Base-by-base conservation (phyloP, 2,888 invertebrate species). In the Sesamia inferens region DNA sequence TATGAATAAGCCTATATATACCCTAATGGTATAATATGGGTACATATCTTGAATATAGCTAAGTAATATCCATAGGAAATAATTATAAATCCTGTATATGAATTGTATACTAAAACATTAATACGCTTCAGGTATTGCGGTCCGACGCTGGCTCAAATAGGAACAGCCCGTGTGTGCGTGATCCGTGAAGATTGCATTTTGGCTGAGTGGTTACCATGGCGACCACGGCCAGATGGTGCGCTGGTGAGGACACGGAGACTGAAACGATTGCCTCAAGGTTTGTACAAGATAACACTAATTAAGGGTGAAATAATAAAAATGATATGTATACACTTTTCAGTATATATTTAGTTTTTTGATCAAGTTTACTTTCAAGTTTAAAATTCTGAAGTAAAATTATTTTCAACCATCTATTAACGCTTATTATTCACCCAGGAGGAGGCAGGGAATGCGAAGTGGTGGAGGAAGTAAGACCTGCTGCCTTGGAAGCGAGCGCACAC, bases 141-240 rank as follows among this genome's bases (percentile, higher is more conserved):
- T 3, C 71, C 90, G 3, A 86, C 89, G 0, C 79, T 94, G 2
- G 87, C 91, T 0, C 89, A 90, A 73, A 88, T 95, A n/a, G 94
- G 94, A 8, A 92, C 93, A 0, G 88, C 91, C 0, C 92, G 96
- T 13, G 95, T 96, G 22, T 97, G 97, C 84, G 94, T 97, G 42
- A 93, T 97, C 68, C 92, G 93, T 0, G 96, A 96, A 78, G 96
- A 97, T 86, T 97, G 97, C 84, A 90, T 92, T 4, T 90, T 97
- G 59, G 96, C 95, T 1, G 96, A 97, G 70, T 97, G 97, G 97
- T 92, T 97, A 67, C 95, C 97, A 71, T 97, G 97, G 97, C 89
- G 94, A 77, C 95, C 96, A 1, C 91, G 96, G 4, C 91, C 95
- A 22, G 97, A 97, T 74, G 97, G 97, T 0, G 96, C 94, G 0